A percentile compares a stretch with the other conserved stretches of the same genome.
Conservation (phyloP, 2,113 vertebrate genomes). For the Hipposideros armiger region DNA sequence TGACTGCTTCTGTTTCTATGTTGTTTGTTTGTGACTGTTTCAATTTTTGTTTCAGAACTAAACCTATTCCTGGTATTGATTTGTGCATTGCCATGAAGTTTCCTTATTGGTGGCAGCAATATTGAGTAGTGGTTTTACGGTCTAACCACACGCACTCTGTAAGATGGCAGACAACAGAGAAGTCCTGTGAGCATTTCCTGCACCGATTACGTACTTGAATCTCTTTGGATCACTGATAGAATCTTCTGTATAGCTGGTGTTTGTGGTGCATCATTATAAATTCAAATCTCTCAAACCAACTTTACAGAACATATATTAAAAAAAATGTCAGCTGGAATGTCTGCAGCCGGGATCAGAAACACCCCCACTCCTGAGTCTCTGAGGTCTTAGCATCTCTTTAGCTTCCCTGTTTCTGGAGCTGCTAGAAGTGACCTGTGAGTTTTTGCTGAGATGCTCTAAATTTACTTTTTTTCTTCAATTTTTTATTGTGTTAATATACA, state of each 20-base stretch:
- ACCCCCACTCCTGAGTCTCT: rapidly evolving
- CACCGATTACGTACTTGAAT: not conserved
- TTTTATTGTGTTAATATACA: not conserved
- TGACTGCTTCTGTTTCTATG: not conserved
- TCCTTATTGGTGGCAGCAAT: not conserved
- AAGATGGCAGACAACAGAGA: not conserved
- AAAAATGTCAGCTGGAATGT: not conserved
- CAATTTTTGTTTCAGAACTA: not conserved
- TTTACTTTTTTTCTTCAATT: not conserved
- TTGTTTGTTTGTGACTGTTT: not conserved
- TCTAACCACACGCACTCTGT: not conserved
- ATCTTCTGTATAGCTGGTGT: not conserved
- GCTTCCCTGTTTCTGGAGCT: not conserved
- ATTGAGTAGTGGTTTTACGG: not conserved
- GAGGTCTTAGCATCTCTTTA: not conserved
- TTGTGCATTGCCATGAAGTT: rapidly evolving
- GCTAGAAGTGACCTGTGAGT: not conserved
- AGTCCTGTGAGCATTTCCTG: not conserved
- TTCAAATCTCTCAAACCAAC: not conserved
- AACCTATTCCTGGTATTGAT: not conserved
- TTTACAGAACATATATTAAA: not conserved
- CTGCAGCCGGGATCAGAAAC: not conserved
- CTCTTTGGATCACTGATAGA: not conserved
- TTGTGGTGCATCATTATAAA: not conserved
- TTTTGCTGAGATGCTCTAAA: not conserved